phyloP scores from a whole-genome alignment of 2,888 invertebrate genomes.

The Agrochola litura region DNA sequence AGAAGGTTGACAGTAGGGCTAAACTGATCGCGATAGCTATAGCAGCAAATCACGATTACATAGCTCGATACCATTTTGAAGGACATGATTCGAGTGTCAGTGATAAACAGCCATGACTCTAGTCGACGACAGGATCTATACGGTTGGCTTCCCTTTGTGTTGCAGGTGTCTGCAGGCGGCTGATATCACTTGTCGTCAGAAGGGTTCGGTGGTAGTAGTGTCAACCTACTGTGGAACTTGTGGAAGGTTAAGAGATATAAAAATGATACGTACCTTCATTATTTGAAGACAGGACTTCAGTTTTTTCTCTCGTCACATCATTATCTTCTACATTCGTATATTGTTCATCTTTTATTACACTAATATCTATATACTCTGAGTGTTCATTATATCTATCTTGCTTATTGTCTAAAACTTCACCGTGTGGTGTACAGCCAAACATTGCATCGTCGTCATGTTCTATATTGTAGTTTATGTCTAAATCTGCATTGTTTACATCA shows the following conservation, averaged over 20 bases:
- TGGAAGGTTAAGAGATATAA: neutral
- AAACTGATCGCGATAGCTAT: neutral
- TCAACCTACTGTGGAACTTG: neutral
- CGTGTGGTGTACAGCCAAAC: conserved; percentile 37
- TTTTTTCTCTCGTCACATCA: neutral
- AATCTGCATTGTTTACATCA: conserved; percentile 2
- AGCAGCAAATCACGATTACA: neutral
- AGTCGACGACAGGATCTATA: neutral
- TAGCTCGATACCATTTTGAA: neutral
- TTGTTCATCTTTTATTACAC: conserved; percentile 41
- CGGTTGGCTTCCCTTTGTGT: neutral
- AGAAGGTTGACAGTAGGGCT: neutral
- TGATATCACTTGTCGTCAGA: neutral
- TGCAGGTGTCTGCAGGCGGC: neutral
- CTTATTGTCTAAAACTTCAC: conserved; percentile 17
- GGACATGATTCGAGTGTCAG: neutral
- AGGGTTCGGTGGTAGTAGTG: neutral
- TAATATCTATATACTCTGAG: conserved; percentile 46
- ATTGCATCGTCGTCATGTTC: neutral
- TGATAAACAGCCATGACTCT: neutral
- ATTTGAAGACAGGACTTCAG: conserved; percentile 64
- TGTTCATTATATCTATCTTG: conserved; percentile 8
- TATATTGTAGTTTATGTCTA: conserved; percentile 36
- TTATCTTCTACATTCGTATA: neutral
- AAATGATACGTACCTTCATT: conserved; percentile 69